phyloP scores from a whole-genome alignment of 2,797 vertebrate species.

The Neopelma chrysocephalum region DNA sequence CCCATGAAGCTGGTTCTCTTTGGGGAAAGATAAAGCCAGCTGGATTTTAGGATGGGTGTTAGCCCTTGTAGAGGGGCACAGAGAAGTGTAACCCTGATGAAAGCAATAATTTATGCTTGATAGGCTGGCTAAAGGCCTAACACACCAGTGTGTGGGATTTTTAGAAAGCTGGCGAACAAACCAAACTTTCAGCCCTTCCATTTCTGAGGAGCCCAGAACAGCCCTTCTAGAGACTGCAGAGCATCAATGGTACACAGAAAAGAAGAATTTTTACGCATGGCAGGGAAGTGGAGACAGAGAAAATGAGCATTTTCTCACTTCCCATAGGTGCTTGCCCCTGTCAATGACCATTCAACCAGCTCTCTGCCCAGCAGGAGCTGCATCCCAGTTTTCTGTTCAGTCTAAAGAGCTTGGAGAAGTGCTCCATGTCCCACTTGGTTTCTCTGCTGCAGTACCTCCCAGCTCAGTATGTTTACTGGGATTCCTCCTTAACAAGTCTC shows the following conservation, averaged over 20 bases:
- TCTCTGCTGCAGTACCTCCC: background rate
- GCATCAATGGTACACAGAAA: background rate
- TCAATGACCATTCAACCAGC: background rate
- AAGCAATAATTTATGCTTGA: accelerated
- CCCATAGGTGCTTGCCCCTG: background rate
- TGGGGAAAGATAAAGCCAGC: background rate
- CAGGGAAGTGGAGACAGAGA: background rate
- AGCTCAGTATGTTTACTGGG: background rate
- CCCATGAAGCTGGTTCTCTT: accelerated
- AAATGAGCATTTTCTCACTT: background rate
- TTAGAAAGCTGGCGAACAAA: background rate
- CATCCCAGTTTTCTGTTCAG: background rate
- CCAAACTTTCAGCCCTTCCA: background rate
- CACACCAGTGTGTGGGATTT: accelerated
- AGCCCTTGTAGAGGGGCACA: background rate
- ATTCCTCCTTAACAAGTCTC: constrained; percentile 9
- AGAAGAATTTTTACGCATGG: background rate
- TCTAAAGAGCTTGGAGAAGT: background rate
- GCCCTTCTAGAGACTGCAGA: background rate
- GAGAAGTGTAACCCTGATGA: background rate
- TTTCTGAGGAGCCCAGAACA: background rate
- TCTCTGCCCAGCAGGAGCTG: background rate
- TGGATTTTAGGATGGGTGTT: background rate
- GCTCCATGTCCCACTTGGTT: background rate
- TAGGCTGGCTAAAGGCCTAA: background rate